Conservation (phyloP, 2,888 invertebrate species). For the Meloe dianella region DNA sequence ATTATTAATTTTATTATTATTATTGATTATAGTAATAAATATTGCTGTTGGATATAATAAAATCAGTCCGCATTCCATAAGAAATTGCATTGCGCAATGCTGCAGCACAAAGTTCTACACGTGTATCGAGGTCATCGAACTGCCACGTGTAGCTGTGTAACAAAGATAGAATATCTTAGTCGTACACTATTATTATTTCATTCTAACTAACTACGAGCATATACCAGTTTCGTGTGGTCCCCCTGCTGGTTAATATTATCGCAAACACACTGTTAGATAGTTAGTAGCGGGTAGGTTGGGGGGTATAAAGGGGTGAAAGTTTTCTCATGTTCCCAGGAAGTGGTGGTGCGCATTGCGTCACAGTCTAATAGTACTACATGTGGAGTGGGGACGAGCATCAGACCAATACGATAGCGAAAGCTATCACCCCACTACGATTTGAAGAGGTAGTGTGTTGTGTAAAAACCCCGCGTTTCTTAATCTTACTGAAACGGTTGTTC, state of each 20-base stretch:
- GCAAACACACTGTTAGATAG: not conserved
- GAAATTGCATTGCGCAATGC: slow-evolving; percentile 48
- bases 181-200: not conserved
- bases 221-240: too few species aligned
- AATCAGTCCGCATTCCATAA: slow-evolving; percentile 39
- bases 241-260: not conserved
- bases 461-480: slow-evolving; percentile 49
- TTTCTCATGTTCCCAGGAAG: slow-evolving; percentile 37
- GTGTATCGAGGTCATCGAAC: slow-evolving; percentile 52
- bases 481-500: slow-evolving; percentile 53
- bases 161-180: slow-evolving; percentile 35
- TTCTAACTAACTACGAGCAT: slow-evolving; percentile 2
- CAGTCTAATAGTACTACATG: slow-evolving; percentile 38
- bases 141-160: slow-evolving; percentile 50
- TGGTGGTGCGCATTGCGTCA: slow-evolving; percentile 50
- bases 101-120: slow-evolving; percentile 45
- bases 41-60: too few species aligned
- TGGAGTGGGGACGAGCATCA: slow-evolving; percentile 40
- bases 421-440: slow-evolving; percentile 35
- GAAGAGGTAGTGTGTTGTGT: slow-evolving; percentile 40
- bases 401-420: slow-evolving; percentile 43
- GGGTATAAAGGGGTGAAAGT: slow-evolving; percentile 14
- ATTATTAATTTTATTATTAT: not conserved
- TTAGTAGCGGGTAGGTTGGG: slow-evolving; percentile 1
- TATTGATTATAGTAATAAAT: not conserved